Percentiles rank a stretch among this genome's conserved stretches.
These are phyloP conservation scores for Florisuga fusca DNA, from an alignment of 2,797 vertebrate genomes.

Conservation along the genomic window DNA sequence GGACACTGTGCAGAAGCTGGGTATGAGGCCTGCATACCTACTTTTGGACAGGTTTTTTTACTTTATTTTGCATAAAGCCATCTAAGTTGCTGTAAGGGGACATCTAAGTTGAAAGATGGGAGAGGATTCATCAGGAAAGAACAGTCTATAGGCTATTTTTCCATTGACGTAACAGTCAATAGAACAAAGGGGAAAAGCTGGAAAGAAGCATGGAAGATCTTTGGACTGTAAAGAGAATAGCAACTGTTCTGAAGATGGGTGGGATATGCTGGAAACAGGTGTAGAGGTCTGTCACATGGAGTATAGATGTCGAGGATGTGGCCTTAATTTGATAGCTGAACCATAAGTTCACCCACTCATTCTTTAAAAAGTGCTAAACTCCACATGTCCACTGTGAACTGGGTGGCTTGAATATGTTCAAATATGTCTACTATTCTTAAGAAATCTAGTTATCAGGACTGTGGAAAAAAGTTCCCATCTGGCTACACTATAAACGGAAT, in stretches of 20 bases:
- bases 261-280: background rate
- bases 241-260: background rate
- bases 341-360: background rate
- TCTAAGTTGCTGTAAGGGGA: background rate
- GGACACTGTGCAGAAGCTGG: background rate
- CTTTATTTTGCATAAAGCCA: background rate
- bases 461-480: background rate
- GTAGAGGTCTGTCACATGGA: background rate
- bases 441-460: background rate
- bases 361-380: background rate
- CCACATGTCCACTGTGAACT: background rate
- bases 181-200: background rate
- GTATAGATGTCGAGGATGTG: fast-evolving
- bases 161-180: background rate
- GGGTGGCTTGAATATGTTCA: background rate
- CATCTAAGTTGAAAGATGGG: too few relatives aligned
- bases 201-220: background rate
- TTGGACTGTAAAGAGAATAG: background rate
- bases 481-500: background rate
- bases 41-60: background rate
- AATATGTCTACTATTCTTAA: background rate
- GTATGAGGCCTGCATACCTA: fast-evolving
- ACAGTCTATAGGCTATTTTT: too few relatives aligned
- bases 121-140: background rate
- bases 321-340: background rate